Percentiles rank a stretch among this genome's conserved stretches.
Evolutionary conservation across 2,113 vertebrate species (phyloP).

Genomic region (Megaceryle maxima): DNA sequence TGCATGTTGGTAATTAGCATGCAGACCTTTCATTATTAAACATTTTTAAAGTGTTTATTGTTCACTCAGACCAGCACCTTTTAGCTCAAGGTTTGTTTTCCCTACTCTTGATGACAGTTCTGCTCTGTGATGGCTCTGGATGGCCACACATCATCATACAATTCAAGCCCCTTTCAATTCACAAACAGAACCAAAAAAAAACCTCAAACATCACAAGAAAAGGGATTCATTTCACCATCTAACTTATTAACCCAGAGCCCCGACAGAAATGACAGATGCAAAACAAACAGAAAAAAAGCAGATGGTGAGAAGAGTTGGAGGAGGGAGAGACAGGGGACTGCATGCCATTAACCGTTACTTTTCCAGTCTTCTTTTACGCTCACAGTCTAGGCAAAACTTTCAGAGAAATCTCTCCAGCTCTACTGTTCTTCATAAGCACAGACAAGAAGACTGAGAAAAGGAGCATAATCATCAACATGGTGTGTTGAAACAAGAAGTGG

Average conservation of each 20-base stretch:
- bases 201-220: background rate
- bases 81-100: background rate
- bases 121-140: background rate
- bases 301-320: slow-evolving; percentile 66
- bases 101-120: background rate
- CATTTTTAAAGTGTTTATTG: background rate
- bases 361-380: slow-evolving; percentile 83
- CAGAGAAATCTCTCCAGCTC: slow-evolving; percentile 80
- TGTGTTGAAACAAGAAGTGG: slow-evolving; percentile 68
- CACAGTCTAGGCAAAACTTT: slow-evolving; percentile 73
- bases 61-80: background rate
- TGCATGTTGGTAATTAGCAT: background rate
- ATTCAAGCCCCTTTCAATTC: slow-evolving; percentile 40
- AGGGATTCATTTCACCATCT: background rate
- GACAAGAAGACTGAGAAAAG: slow-evolving; percentile 86
- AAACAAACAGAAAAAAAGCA: slow-evolving; percentile 70
- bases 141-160: background rate
- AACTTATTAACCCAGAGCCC: slow-evolving; percentile 31
- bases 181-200: background rate
- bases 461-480: slow-evolving; percentile 76
- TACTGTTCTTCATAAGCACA: slow-evolving; percentile 74
- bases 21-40: background rate
- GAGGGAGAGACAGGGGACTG: slow-evolving; percentile 67
- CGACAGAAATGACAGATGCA: slow-evolving; percentile 56
- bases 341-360: slow-evolving; percentile 89